These are phyloP conservation scores for Sitta carolinensis DNA, from an alignment of 2,797 vertebrate species.

Conservation along the genomic window DNA sequence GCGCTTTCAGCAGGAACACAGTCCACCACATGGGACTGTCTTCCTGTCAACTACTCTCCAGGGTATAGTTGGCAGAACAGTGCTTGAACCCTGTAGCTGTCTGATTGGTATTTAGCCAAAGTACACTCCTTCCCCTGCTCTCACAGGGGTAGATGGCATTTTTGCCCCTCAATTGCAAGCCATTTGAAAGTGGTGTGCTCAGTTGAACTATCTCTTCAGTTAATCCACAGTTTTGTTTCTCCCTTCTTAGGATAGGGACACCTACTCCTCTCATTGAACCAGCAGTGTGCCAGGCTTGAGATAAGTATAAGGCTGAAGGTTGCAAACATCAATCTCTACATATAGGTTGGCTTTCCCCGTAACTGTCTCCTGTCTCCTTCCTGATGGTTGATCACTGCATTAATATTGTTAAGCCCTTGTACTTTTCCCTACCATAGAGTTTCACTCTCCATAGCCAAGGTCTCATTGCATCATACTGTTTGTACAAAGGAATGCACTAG, in stretches of 20 bases:
- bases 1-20: neutral
- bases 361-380: neutral
- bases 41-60: neutral
- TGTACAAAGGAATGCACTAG: neutral
- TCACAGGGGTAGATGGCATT: neutral
- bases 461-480: neutral
- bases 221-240: neutral
- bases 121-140: neutral
- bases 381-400: neutral
- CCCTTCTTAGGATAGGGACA: neutral
- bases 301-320: neutral
- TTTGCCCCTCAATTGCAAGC: neutral
- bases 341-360: neutral
- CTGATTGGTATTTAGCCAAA: neutral
- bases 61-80: neutral
- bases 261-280: neutral
- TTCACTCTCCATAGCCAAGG: neutral
- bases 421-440: rapidly evolving
- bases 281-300: neutral
- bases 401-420: neutral
- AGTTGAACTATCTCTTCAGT: neutral
- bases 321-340: neutral
- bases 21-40: neutral
- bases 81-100: neutral
- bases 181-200: neutral